Evolutionary conservation across 92 coral and sea anemone genomes (phyloP).

Genomic region (Palythoa grandis): DNA sequence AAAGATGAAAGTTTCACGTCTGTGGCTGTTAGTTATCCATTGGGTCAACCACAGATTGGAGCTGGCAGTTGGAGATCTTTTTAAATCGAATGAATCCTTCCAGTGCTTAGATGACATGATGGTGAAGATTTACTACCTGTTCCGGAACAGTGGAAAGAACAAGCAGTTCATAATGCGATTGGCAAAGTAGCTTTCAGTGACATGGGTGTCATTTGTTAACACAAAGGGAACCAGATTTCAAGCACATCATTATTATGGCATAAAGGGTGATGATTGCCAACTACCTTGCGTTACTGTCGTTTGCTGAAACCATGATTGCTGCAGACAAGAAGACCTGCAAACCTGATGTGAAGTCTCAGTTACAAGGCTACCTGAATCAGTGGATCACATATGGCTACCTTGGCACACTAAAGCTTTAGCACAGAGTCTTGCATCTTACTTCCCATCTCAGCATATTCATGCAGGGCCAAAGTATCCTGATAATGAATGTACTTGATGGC

Average conservation of each 20-base stretch:
- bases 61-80: conserved; percentile 7
- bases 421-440: conserved; percentile 54
- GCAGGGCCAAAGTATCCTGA: conserved; percentile 50
- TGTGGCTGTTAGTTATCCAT: conserved; percentile 38
- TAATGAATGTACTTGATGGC: conserved; percentile 41
- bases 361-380: conserved; percentile 41
- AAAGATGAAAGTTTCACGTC: not conserved
- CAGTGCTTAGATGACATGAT: conserved; percentile 28
- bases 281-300: conserved; percentile 46
- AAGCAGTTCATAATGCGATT: conserved; percentile 50
- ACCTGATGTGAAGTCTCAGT: conserved; percentile 52
- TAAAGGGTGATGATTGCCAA: conserved; percentile 51
- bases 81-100: conserved; percentile 30
- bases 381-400: conserved; percentile 52
- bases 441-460: conserved; percentile 57
- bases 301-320: conserved; percentile 55
- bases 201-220: conserved; percentile 44
- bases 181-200: conserved; percentile 58
- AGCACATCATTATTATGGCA: conserved; percentile 56
- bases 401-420: conserved; percentile 54
- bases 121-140: conserved; percentile 47
- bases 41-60: conserved; percentile 35
- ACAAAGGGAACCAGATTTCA: conserved; percentile 54
- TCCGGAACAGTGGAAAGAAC: conserved; percentile 50
- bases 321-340: conserved; percentile 55